Evolutionary conservation across 2,113 vertebrate species (phyloP).

Genomic region (Caracal caracal): DNA sequence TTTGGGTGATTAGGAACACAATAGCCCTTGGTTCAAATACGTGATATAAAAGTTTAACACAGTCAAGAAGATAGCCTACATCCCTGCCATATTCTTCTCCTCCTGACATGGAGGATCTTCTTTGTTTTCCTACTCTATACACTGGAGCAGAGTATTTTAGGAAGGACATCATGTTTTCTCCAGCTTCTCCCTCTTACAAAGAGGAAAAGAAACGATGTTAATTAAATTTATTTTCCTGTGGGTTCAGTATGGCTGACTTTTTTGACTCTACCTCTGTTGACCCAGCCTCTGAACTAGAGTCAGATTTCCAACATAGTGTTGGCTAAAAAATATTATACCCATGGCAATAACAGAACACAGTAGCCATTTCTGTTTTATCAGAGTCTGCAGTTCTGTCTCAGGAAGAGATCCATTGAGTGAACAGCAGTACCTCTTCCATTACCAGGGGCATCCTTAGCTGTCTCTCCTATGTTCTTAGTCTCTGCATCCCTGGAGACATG

Average conservation of each 20-base stretch:
- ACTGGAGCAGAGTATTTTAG: neutral
- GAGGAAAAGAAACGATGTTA: neutral
- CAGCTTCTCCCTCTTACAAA: neutral
- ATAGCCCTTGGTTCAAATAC: neutral
- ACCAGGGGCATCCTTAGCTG: neutral
- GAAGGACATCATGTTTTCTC: neutral
- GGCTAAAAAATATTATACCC: neutral
- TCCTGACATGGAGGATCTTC: rapidly evolving
- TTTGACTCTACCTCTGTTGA: neutral
- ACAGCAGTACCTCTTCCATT: neutral
- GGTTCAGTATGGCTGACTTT: neutral
- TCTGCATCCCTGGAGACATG: neutral
- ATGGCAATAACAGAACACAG: neutral
- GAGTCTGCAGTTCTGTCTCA: neutral
- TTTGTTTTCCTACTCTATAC: neutral
- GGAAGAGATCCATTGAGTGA: neutral
- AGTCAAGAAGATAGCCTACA: neutral
- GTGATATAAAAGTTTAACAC: neutral
- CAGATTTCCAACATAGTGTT: neutral
- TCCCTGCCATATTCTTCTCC: neutral
- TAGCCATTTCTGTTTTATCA: neutral
- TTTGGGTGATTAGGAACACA: neutral
- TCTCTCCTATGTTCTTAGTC: neutral
- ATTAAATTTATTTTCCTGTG: neutral
- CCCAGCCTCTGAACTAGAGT: neutral